Evolutionary conservation across 2,113 vertebrate genomes (phyloP).

Genomic region (Lagenorhynchus albirostris): DNA sequence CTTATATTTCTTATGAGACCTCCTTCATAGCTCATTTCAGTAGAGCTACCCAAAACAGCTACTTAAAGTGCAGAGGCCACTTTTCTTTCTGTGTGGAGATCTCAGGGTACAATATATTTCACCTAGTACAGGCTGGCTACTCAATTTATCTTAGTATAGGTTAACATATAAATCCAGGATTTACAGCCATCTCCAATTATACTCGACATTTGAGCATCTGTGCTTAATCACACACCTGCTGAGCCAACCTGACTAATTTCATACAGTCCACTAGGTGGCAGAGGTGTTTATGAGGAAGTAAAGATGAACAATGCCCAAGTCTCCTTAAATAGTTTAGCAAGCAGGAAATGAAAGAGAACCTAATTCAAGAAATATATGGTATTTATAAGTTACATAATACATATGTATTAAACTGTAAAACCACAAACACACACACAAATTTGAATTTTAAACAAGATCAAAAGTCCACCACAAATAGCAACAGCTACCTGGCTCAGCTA

Average conservation of each 20-base stretch:
- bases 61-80: background rate
- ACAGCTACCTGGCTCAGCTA: background rate
- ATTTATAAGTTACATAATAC: background rate
- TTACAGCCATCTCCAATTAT: background rate
- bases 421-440: background rate
- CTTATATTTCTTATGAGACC: background rate
- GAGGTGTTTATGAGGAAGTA: background rate
- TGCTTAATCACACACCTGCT: background rate
- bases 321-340: background rate
- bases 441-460: background rate
- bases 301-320: background rate
- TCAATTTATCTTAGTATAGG: background rate
- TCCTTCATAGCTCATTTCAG: background rate
- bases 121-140: background rate
- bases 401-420: background rate
- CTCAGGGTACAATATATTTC: background rate
- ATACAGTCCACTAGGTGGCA: background rate
- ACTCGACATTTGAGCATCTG: background rate
- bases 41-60: background rate
- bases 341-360: background rate
- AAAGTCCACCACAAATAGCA: constrained; percentile 3
- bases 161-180: background rate
- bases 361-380: background rate
- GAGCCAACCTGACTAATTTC: background rate
- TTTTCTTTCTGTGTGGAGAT: background rate